phyloP scores from a whole-genome alignment of 1,140 invertebrate species.

The Panagrolaimus sp. region DNA sequence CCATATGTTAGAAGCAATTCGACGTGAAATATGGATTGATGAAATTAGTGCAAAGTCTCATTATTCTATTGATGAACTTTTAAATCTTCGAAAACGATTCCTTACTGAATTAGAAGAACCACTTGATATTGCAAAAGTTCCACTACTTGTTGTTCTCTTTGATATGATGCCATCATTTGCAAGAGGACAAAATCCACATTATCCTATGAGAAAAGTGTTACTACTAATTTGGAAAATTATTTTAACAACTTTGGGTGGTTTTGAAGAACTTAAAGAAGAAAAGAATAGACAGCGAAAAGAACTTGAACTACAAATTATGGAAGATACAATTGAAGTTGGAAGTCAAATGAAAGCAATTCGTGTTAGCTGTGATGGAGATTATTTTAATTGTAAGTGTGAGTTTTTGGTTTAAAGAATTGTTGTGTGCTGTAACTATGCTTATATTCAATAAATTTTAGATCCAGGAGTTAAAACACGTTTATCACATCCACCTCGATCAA shows the following conservation, averaged over 20 bases:
- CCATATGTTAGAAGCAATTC: constrained; percentile 54
- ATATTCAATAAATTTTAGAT: neutral
- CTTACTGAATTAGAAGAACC: constrained; percentile 51
- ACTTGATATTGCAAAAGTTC: constrained; percentile 36
- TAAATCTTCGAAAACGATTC: constrained; percentile 37
- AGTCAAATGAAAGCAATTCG: constrained; percentile 30
- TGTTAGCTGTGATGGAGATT: constrained; percentile 9
- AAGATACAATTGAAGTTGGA: constrained; percentile 52
- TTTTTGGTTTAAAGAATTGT: neutral
- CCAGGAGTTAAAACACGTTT: neutral
- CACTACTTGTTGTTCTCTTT: constrained; percentile 49
- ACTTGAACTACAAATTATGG: constrained; percentile 32
- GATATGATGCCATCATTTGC: constrained; percentile 56
- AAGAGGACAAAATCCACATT: constrained; percentile 46
- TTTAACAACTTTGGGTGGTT: constrained; percentile 41
- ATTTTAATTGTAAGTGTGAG: constrained; percentile 11
- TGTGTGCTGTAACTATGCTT: neutral
- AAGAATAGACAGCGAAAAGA: constrained; percentile 15
- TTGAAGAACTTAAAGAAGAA: constrained; percentile 35
- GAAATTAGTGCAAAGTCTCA: constrained; percentile 6
- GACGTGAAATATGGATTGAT: constrained; percentile 31
- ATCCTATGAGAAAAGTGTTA: constrained; percentile 53
- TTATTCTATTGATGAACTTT: constrained; percentile 27
- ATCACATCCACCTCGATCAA: neutral
- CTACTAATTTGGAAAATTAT: constrained; percentile 53